A percentile compares a stretch with the other conserved stretches of the same genome.
Conservation (phyloP, 2,797 vertebrate species). For the Enteromius trimaculatus region DNA sequence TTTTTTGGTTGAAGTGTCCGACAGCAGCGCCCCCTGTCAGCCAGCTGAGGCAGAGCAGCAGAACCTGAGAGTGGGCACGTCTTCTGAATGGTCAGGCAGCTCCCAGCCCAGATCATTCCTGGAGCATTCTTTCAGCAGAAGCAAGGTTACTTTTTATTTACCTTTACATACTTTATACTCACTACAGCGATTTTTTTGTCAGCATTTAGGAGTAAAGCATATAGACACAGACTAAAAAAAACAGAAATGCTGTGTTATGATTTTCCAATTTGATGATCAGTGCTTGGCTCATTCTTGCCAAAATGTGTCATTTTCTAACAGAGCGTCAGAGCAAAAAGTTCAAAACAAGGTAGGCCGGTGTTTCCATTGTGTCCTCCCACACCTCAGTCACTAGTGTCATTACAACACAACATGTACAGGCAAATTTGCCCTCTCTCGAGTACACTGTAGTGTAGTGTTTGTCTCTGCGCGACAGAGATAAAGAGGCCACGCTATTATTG, state of each 20-base stretch:
- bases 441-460: background rate
- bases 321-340: slow-evolving; percentile 75
- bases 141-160: slow-evolving; percentile 72
- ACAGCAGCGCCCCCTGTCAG: slow-evolving; percentile 8
- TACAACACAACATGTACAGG: background rate
- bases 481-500: slow-evolving; percentile 14
- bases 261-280: slow-evolving; percentile 22
- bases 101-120: slow-evolving; percentile 66
- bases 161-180: background rate
- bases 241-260: background rate
- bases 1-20: slow-evolving; percentile 47
- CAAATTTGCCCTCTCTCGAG: background rate
- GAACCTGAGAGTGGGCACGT: slow-evolving; percentile 63
- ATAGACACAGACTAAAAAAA: background rate
- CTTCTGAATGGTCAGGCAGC: slow-evolving; percentile 74
- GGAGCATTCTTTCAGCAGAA: slow-evolving; percentile 68
- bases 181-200: background rate
- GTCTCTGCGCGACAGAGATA: background rate
- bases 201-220: background rate
- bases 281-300: slow-evolving; percentile 40
- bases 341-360: slow-evolving; percentile 69
- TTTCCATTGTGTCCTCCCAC: slow-evolving; percentile 26
- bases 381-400: background rate
- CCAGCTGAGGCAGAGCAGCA: slow-evolving; percentile 12
- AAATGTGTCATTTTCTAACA: slow-evolving; percentile 56